phyloP scores from a whole-genome alignment of 2,113 vertebrate genomes.

The Arenaria interpres region DNA sequence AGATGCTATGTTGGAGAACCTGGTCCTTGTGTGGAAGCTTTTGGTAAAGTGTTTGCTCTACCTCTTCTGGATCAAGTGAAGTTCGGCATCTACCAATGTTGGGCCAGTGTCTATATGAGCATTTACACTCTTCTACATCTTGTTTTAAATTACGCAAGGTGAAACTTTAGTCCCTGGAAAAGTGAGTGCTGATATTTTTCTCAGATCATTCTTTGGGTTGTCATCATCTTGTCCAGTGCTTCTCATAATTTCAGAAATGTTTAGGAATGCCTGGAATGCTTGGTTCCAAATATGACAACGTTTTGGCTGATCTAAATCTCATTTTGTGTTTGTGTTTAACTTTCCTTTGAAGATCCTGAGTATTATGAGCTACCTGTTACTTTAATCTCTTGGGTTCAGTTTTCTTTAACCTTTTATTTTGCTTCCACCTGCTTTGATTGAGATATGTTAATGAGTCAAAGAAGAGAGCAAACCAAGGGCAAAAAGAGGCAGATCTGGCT shows the following conservation, averaged over 20 bases:
- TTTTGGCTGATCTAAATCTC: not conserved
- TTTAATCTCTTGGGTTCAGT: not conserved
- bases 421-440: not conserved
- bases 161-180: not conserved
- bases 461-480: not conserved
- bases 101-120: not conserved
- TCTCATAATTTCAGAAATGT: not conserved
- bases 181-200: not conserved
- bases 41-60: not conserved
- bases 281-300: not conserved
- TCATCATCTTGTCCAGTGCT: not conserved
- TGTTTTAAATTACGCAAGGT: not conserved
- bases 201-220: not conserved
- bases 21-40: not conserved
- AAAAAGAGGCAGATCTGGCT: not conserved
- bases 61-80: not conserved
- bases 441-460: conserved; percentile 33
- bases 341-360: not conserved
- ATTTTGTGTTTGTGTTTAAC: not conserved
- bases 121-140: not conserved
- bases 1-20: not conserved
- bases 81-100: not conserved
- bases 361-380: conserved; percentile 20
- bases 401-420: conserved; percentile 9
- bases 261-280: not conserved